Base-by-base conservation (phyloP, 2,113 vertebrate genomes). In the Megaceryle maxima region DNA sequence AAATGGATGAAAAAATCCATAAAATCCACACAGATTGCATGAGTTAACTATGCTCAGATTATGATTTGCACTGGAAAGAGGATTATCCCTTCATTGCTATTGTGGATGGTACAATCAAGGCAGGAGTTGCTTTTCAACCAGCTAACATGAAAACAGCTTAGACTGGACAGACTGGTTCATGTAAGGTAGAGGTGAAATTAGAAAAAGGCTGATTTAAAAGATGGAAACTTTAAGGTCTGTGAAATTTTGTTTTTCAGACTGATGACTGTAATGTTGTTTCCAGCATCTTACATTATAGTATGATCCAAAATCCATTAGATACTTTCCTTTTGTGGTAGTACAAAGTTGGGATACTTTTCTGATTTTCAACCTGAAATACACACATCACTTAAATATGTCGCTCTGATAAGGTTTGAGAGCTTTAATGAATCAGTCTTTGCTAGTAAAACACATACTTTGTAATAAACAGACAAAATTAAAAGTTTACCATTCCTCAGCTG, bases 51-150 rank as follows among this genome's bases (percentile, higher is more conserved):
- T 63, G 39, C 89, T 94, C 90, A 80, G 83, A 89, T 96, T 96
- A 92, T 95, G 68, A 96, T 96, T 97, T 97, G 77, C 80, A 70
- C 51, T 88, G 64, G 44, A 95, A 96, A 84, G 82, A 93, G 44
- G 64, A 96, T 97, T 97, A 97, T 91, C 62, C 41, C 66, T 72
- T 66, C 31, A 93, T 41, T 91, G 46, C 37, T 95, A 60, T 92
- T 73, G 74, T 66, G 87, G n/a, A 48, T 67, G 18, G 39, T 79
- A 90, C 93, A 97, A 92, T 92, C 76, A 92, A 89, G 87, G 41
- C 64, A 77, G 39, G 16, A 78, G 16, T 22, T 88, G 31, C 33
- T 60, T 96, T 80, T 53, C 73, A 90, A 55, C 24, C 59, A 91
- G n/a, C 48, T 69, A 53, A 75, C 84, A 76, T 73, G 67, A 90